A percentile compares a stretch with the other conserved stretches of the same genome.
Conservation (phyloP, 1,140 invertebrate genomes). For the Monomorium pharaonis region DNA sequence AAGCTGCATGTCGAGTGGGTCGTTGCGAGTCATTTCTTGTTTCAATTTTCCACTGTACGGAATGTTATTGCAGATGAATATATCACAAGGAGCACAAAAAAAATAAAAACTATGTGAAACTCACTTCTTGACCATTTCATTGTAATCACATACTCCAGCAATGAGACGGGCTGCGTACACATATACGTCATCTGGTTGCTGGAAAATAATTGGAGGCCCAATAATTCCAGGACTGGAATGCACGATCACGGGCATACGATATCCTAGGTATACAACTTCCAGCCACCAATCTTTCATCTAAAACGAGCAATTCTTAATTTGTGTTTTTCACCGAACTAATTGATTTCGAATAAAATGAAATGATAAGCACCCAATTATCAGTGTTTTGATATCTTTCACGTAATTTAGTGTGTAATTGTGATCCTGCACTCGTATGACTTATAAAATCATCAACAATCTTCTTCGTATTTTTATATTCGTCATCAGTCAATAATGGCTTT, state of each 20-base stretch:
- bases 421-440: constrained; percentile 87
- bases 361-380: constrained; percentile 77
- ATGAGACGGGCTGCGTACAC: constrained; percentile 90
- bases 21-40: constrained; percentile 91
- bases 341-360: constrained; percentile 21
- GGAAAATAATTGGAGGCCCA: constrained; percentile 89
- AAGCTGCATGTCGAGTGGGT: constrained; percentile 94
- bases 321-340: background rate
- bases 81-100: constrained; percentile 5
- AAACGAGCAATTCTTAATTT: constrained; percentile 46
- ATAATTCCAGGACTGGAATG: constrained; percentile 92
- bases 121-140: constrained; percentile 89
- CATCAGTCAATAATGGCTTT: constrained; percentile 89
- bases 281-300: constrained; percentile 94
- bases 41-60: constrained; percentile 88
- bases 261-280: constrained; percentile 91
- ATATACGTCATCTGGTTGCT: constrained; percentile 86
- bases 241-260: constrained; percentile 90
- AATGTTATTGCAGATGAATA: constrained; percentile 67
- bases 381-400: constrained; percentile 77
- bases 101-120: constrained; percentile 38
- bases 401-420: constrained; percentile 87
- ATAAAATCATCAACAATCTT: constrained; percentile 89
- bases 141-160: constrained; percentile 89
- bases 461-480: constrained; percentile 89